phyloP scores from a whole-genome alignment of 2,888 invertebrate species.

The Slavum lentiscoides region DNA sequence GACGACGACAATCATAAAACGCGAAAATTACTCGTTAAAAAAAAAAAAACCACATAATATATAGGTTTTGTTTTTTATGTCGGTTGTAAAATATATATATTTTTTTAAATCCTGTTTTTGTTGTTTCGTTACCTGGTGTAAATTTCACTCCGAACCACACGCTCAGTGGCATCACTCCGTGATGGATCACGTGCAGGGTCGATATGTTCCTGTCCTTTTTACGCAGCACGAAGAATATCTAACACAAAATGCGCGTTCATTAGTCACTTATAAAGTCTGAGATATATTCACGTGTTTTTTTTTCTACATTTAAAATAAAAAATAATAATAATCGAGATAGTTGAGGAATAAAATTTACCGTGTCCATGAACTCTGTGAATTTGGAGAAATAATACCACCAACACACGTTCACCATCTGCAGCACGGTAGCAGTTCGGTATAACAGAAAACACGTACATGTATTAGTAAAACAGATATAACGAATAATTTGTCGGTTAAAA shows the following conservation, averaged over 20 bases:
- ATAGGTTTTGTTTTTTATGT: neutral
- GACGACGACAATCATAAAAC: neutral
- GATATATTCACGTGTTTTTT: neutral
- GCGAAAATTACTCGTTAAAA: neutral
- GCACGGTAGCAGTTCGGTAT: conserved; percentile 56
- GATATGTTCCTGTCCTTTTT: conserved; percentile 94
- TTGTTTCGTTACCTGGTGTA: conserved; percentile 73
- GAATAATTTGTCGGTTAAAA: too few relatives aligned
- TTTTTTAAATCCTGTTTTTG: neutral
- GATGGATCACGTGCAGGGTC: conserved; percentile 92
- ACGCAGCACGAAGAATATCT: conserved; percentile 92
- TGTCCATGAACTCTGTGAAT: conserved; percentile 94
- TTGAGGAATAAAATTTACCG: conserved; percentile 67
- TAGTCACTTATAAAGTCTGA: neutral
- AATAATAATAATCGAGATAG: neutral
- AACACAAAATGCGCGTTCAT: conserved; percentile 58
- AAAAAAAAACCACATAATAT: too few relatives aligned
- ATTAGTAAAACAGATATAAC: conserved; percentile 26
- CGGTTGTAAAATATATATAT: neutral
- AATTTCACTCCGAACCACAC: conserved; percentile 97
- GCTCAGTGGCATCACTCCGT: conserved; percentile 95
- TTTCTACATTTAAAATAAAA: neutral
- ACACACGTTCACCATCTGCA: conserved; percentile 88
- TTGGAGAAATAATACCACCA: conserved; percentile 98
- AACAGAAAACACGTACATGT: conserved; percentile 56